Conservation (phyloP, 2,797 vertebrate genomes). For the Alcedo atthis region DNA sequence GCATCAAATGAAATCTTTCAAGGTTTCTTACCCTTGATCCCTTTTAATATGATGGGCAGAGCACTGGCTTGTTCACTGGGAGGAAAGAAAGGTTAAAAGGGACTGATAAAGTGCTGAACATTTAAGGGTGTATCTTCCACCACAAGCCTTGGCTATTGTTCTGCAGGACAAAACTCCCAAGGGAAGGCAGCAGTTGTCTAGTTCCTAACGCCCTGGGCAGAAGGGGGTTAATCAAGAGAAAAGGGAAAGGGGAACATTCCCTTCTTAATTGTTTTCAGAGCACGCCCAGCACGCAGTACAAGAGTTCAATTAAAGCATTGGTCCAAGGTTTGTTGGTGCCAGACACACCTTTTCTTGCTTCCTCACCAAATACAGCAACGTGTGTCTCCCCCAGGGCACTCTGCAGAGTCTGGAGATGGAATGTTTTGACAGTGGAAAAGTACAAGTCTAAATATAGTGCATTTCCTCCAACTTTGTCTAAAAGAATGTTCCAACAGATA, state of each 20-base stretch:
- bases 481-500: background rate
- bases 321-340: background rate
- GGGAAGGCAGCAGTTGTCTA: background rate
- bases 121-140: background rate
- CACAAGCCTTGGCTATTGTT: background rate
- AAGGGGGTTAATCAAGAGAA: background rate
- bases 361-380: background rate
- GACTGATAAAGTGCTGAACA: background rate
- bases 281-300: background rate
- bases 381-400: constrained; percentile 14
- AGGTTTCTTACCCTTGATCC: background rate
- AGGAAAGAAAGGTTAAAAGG: background rate
- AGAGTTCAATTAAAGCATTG: constrained; percentile 13
- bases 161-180: background rate
- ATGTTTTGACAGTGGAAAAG: constrained; percentile 30
- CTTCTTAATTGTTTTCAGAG: background rate
- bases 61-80: background rate
- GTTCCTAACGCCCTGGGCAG: background rate
- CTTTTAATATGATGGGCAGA: background rate
- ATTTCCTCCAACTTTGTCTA: constrained; percentile 7
- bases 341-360: constrained; percentile 43
- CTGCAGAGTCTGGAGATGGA: constrained; percentile 5
- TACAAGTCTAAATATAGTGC: constrained; percentile 20
- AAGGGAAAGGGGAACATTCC: background rate
- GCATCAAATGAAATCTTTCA: background rate